Evolutionary conservation across 1,140 invertebrate genomes (phyloP), one percentile per base, ranked within the genome.

Genomic region (Heliothis virescens): DNA sequence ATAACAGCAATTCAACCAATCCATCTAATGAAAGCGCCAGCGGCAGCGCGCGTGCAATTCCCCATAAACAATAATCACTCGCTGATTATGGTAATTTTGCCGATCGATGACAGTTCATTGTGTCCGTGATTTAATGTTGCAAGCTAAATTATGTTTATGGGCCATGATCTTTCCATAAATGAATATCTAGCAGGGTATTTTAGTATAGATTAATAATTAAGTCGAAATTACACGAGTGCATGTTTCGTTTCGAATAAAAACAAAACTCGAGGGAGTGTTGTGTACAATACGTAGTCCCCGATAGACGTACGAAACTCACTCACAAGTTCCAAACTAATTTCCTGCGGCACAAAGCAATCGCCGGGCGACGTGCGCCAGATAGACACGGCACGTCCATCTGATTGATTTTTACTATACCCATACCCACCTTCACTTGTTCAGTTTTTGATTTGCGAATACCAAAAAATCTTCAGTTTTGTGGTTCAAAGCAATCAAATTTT

Each of bases 311-410:
- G 65, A 78, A 85, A 86, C 83, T 85, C 88, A 79, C 79, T 90
- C 79, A 80, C 87, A 87, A 92, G 86, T 91, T 91, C 83, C 83
- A 91, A 94, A 94, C 90, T 92, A 92, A 94, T 94, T 92, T 94
- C 92, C 91, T 91, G 91, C 71, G 87, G 89, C 88, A 91, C 89
- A 91, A 91, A 91, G 90, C 92, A 92, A 94, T 94, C 91, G 87
- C 52, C 83, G 79, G 77, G 82, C 83, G 85, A 88, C 88, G 87
- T 89, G 80, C 87, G 83, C 83, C 81, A 80, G 87, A 87, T 81
- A 67, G 16, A 18, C 76, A 78, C 77, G 81, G 87, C 85, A 86
- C 87, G 86, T 87, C 79, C 72, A 79, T 71, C 80, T 84, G 86
- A 89, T 90, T 89, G 87, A 88, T 87, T 90, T 79, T 73, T 69